Base-by-base conservation (phyloP, 1,140 invertebrate species). In the Cydia amplana region DNA sequence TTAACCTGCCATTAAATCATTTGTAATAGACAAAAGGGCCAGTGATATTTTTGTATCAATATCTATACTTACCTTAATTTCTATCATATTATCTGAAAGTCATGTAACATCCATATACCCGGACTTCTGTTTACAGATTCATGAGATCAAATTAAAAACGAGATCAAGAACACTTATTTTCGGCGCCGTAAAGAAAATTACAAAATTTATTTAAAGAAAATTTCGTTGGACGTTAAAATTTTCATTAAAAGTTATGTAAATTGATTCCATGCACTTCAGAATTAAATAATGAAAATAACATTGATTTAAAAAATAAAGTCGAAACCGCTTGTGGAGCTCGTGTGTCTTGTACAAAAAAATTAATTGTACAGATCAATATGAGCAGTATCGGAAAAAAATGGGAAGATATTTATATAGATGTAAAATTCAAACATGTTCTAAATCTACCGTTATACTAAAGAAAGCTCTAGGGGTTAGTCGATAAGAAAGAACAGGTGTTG, bases 151-250 rank as follows among this genome's bases (percentile, higher is more conserved):
- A 70, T 43, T n/a, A 32, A 70, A 70, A 70, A 70, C 18, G 65
- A 70, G 65, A 70, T 70, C 65, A 70, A 70, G 65, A 36, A 70
- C 65, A 70, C 36, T 70, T 70, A 70, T 70, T 70, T 70, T 70
- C 7, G 65, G 65, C 25, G 36, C n/a, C 28, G 65, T 43, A 70
- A 70, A 70, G 36, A 70, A 28, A 67, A 67, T 65, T 67, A 67
- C 28, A 64, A 9, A 32, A 40, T 43, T 3, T 43, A 70, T 70
- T 43, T 36, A n/a, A 70, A 40, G 28, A 32, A 36, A 6, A 40
- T 70, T 43, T 18, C 12, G 65, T 43, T 18, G 3, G 32, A 18
- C 65, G 65, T 4, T 23, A 7, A 40, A 36, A 16, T 18, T 70
- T 70, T 18, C 32, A 43, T 40, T 18, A 70, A 70, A 60, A 7